Percentiles rank a stretch among this genome's conserved stretches.
phyloP scores from a whole-genome alignment of 2,888 invertebrate species.

The Hololepta plana region DNA sequence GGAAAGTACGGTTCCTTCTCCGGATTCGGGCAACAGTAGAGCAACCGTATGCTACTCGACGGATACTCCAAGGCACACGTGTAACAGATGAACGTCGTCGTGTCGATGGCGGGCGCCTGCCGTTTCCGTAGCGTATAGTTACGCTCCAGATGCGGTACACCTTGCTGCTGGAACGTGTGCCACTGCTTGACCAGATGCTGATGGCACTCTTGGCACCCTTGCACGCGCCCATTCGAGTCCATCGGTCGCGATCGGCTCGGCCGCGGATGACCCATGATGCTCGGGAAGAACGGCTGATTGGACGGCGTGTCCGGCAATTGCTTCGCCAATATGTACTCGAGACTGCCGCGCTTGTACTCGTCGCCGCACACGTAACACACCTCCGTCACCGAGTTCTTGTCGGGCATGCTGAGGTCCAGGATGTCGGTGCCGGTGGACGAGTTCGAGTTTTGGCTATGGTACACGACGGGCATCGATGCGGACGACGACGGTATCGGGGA shows the following conservation, averaged over 20 bases:
- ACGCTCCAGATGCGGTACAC: slow-evolving; percentile 57
- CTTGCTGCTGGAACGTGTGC: slow-evolving; percentile 44
- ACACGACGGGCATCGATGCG: slow-evolving; percentile 17
- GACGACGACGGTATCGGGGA: slow-evolving; percentile 15
- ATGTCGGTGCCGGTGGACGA: slow-evolving; percentile 62
- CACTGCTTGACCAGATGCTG: slow-evolving; percentile 77
- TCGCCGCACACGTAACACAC: slow-evolving; percentile 85
- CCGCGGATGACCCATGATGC: slow-evolving; percentile 62
- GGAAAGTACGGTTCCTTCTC: slow-evolving; percentile 83
- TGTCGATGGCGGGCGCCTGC: slow-evolving; percentile 42
- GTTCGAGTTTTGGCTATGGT: slow-evolving; percentile 25
- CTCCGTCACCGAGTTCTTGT: slow-evolving; percentile 78
- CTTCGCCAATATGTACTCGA: slow-evolving; percentile 47
- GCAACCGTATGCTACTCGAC: slow-evolving; percentile 59
- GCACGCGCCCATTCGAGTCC: slow-evolving; percentile 59
- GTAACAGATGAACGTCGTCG: slow-evolving; percentile 71
- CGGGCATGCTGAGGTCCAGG: slow-evolving; percentile 79
- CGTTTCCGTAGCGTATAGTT: slow-evolving; percentile 67
- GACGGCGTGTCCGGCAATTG: slow-evolving; percentile 26
- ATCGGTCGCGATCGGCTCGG: slow-evolving; percentile 74
- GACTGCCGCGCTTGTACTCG: slow-evolving; percentile 66
- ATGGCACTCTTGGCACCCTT: slow-evolving; percentile 71
- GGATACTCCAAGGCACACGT: slow-evolving; percentile 71
- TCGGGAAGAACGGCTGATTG: slow-evolving; percentile 47
- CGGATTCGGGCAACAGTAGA: slow-evolving; percentile 70